phyloP scores from a whole-genome alignment of 2,888 invertebrate species.

The Cybosia mesomella region DNA sequence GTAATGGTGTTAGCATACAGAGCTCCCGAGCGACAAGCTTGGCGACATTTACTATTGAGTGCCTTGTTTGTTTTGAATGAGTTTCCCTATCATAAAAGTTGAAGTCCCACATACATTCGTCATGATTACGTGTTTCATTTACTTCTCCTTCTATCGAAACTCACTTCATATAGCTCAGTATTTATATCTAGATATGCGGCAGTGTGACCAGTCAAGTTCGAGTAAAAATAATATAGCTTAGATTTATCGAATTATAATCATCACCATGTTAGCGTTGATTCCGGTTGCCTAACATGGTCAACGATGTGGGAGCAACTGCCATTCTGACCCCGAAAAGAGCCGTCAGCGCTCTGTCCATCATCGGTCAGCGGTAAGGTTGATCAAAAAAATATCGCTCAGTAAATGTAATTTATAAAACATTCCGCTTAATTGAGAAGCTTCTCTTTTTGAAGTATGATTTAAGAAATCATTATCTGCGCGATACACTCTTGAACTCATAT shows the following conservation, averaged over 20 bases:
- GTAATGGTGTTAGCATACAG: slow-evolving; percentile 22
- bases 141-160: neutral
- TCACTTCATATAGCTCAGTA: neutral
- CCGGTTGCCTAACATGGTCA: too few species aligned
- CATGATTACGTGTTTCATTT: neutral
- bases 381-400: neutral
- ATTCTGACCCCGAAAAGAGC: too few species aligned
- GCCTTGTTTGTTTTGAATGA: slow-evolving; percentile 6
- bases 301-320: too few species aligned
- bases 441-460: neutral
- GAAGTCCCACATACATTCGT: neutral
- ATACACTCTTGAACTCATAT: neutral
- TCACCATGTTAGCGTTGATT: neutral
- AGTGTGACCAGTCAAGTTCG: neutral
- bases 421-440: neutral
- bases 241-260: too few species aligned
- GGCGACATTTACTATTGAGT: slow-evolving; percentile 18
- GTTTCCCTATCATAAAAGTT: neutral
- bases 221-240: neutral
- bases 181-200: neutral
- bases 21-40: slow-evolving; percentile 16
- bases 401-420: neutral
- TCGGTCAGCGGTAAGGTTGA: too few species aligned
- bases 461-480: too few species aligned
- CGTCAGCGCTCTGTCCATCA: too few species aligned